phyloP scores from a whole-genome alignment of 2,113 vertebrate species.

The Rhinopomastus cyanomelas region DNA sequence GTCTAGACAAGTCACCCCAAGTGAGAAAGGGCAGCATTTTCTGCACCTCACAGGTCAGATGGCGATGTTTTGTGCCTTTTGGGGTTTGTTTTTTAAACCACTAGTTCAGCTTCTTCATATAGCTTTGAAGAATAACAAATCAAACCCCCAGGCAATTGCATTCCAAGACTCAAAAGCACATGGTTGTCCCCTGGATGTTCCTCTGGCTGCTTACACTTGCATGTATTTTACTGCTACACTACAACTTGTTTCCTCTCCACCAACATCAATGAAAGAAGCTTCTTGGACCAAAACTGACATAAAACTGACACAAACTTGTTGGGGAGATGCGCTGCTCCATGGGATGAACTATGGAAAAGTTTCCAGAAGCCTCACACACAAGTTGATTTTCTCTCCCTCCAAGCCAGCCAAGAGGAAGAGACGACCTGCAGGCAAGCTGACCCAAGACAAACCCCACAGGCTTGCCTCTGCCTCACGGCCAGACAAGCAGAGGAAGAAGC shows the following conservation, averaged over 20 bases:
- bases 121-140: not conserved
- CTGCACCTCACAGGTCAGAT: not conserved
- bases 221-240: not conserved
- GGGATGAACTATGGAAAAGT: not conserved
- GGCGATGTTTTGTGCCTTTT: not conserved
- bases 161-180: not conserved
- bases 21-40: not conserved
- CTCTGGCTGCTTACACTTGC: not conserved
- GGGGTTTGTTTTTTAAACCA: not conserved
- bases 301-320: not conserved
- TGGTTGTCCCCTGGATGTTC: not conserved
- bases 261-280: accelerated
- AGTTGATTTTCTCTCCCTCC: not conserved
- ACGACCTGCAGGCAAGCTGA: not conserved
- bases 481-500: not conserved
- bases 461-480: not conserved
- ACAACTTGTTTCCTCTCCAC: not conserved
- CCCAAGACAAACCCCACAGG: not conserved
- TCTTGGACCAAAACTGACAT: not conserved
- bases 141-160: not conserved
- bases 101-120: not conserved
- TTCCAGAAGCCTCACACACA: not conserved
- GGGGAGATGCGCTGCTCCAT: not conserved
- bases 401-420: not conserved
- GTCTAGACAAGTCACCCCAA: not conserved